Percentiles rank a stretch among this genome's conserved stretches.
phyloP scores from a whole-genome alignment of 2,797 vertebrate genomes.

The Myiothlypis chrysogaster region DNA sequence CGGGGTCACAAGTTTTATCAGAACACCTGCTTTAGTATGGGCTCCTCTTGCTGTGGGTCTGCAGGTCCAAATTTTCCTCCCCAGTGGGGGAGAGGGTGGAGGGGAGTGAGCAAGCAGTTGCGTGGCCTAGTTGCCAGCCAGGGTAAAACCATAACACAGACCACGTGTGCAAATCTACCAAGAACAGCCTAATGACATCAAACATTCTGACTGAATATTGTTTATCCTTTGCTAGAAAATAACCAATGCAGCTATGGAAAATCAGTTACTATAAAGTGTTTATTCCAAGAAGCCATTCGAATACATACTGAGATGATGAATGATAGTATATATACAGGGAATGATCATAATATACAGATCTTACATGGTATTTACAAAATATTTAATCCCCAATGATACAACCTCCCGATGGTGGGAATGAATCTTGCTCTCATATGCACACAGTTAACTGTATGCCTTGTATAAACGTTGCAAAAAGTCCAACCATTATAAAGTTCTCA shows the following conservation, averaged over 20 bases:
- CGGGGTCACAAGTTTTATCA: neutral
- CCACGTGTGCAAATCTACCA: neutral
- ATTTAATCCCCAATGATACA: neutral
- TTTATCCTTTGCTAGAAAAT: neutral
- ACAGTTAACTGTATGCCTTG: neutral
- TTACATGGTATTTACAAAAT: conserved; percentile 44
- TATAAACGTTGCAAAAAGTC: neutral
- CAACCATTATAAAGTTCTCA: neutral
- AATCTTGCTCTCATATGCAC: neutral
- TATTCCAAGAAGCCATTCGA: conserved; percentile 52
- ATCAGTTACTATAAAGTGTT: conserved; percentile 4
- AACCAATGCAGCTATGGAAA: neutral
- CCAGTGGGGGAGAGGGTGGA: accelerated
- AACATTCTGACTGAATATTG: neutral
- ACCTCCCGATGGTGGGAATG: neutral
- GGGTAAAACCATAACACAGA: neutral
- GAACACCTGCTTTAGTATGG: neutral
- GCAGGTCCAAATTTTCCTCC: neutral
- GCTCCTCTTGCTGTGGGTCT: neutral
- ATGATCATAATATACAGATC: conserved; percentile 1
- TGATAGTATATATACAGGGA: neutral
- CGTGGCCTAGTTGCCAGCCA: neutral
- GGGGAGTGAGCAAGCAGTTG: neutral
- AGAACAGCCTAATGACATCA: neutral
- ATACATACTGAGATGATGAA: conserved; percentile 6